phyloP scores from a whole-genome alignment of 1,140 invertebrate species.

The Danaus melanippus region DNA sequence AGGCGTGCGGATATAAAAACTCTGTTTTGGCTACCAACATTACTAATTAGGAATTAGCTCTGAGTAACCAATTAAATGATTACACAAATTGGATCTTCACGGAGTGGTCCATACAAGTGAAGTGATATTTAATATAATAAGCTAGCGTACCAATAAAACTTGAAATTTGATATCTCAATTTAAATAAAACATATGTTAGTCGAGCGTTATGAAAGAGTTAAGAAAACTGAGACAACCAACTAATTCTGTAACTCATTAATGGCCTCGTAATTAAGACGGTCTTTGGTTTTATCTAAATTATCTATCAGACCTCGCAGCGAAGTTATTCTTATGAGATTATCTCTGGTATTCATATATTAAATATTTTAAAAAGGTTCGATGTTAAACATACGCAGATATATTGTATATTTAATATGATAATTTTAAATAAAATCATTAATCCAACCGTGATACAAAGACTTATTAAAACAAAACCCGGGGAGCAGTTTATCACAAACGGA shows the following conservation, averaged over 20 bases:
- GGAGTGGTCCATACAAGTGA: neutral
- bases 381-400: no score
- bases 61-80: no score
- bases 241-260: slow-evolving; percentile 6
- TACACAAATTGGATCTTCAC: neutral
- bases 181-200: no score
- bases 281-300: slow-evolving; percentile 23
- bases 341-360: slow-evolving; percentile 1
- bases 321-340: slow-evolving; percentile 15
- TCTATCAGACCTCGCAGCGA: slow-evolving; percentile 25
- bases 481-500: slow-evolving; percentile 15
- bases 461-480: neutral
- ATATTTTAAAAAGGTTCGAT: no score
- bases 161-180: no score
- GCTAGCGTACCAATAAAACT: no score
- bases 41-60: slow-evolving; percentile 12
- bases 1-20: slow-evolving; percentile 16
- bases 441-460: neutral
- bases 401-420: no score
- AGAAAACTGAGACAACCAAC: no score
- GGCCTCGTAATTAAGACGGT: slow-evolving; percentile 17
- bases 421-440: no score
- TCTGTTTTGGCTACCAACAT: slow-evolving; percentile 11
- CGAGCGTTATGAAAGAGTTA: no score
- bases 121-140: neutral